Evolutionary conservation across 2,113 vertebrate species (phyloP).

Genomic region (Herpetotheres cachinnans): DNA sequence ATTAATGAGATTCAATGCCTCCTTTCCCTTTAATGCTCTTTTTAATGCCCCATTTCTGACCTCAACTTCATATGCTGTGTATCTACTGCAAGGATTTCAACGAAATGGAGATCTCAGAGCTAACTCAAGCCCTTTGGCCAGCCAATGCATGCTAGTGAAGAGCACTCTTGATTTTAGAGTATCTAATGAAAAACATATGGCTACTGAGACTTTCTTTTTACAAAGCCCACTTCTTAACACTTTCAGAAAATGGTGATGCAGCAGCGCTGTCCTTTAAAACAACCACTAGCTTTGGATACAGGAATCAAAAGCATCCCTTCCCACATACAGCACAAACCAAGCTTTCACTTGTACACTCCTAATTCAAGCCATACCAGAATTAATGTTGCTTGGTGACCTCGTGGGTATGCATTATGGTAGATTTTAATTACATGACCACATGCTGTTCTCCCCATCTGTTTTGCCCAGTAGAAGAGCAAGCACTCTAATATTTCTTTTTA

Average conservation of each 20-base stretch:
- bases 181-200: background rate
- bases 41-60: background rate
- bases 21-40: background rate
- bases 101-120: background rate
- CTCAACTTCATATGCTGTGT: background rate
- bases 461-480: background rate
- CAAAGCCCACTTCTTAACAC: background rate
- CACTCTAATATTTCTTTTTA: constrained; percentile 2
- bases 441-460: constrained; percentile 42
- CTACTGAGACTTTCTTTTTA: background rate
- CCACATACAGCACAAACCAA: background rate
- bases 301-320: background rate
- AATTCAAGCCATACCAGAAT: background rate
- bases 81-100: background rate
- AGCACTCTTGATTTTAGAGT: background rate
- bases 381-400: background rate
- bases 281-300: background rate
- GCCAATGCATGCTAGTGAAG: background rate
- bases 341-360: background rate
- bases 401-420: background rate
- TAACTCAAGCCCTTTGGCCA: background rate
- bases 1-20: background rate
- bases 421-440: constrained; percentile 48
- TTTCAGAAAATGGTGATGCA: background rate
- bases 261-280: background rate